Evolutionary conservation across 2,888 invertebrate species (phyloP), one percentile per base, ranked within the genome.

Genomic region (Exocentrus adspersus): DNA sequence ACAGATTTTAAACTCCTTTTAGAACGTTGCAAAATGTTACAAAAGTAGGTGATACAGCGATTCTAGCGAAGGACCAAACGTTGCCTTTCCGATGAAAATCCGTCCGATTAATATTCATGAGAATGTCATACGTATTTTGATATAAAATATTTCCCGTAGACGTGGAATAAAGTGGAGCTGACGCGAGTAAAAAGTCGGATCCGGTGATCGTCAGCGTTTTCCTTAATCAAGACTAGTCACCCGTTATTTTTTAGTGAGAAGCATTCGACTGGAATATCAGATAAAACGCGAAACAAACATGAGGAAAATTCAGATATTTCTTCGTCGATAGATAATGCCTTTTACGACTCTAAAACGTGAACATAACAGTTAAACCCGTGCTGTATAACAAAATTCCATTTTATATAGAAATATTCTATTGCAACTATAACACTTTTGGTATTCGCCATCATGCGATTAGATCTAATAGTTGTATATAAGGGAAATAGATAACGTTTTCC

Each of bases 281-380:
- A 74, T 73, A 72, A 69, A 72, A 72, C 71, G 71, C 71, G 73
- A 73, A 71, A 69, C 67, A 71, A 72, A 74, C 72, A 71, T 64
- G 54, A 60, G 67, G 69, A 70, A 71, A 70, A 52, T 43, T 45
- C 50, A 16, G 24, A 59, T 20, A 41, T 37, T 37, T 37, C 14
- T n/a, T n/a, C n/a, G n/a, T 12, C 37, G 14, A n/a, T 28, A 30
- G 28, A 45, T 45, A 41, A 30, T 30, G 43, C 45, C 48, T 28
- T 24, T 24, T 16, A 48, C 24, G 16, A 24, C 48, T n/a, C 12
- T 1, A n/a, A n/a, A n/a, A 7, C 7, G 24, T 24, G 24, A 24
- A 24, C 4, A 5, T 24, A 24, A 7, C 24, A 24, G 24, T 7
- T 7, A 24, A 24, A n/a, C n/a, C n/a, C n/a, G n/a, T n/a, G n/a